A percentile compares a stretch with the other conserved stretches of the same genome.
phyloP scores from a whole-genome alignment of 2,888 invertebrate species.

The Cyclophora punctaria region DNA sequence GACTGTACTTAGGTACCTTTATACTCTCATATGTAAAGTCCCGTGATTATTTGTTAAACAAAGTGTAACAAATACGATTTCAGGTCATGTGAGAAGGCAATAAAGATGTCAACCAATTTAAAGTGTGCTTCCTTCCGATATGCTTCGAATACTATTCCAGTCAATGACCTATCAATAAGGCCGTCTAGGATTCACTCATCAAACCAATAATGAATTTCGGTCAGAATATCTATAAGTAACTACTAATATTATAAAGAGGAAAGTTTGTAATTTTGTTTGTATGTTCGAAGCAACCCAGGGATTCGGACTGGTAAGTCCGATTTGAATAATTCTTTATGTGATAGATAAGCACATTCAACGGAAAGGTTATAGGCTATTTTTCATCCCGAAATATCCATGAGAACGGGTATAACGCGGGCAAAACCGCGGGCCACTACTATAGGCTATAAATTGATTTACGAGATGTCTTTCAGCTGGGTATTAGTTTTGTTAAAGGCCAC shows the following conservation, averaged over 20 bases:
- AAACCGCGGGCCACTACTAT: background rate
- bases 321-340: too few relatives aligned
- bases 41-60: background rate
- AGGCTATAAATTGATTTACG: constrained; percentile 33
- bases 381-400: too few relatives aligned
- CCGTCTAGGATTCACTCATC: constrained; percentile 19
- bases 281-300: too few relatives aligned
- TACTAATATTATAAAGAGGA: too few relatives aligned
- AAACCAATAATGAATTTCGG: constrained; percentile 24
- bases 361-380: too few relatives aligned
- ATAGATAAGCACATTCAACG: too few relatives aligned
- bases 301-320: too few relatives aligned
- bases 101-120: constrained; percentile 33
- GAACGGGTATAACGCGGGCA: too few relatives aligned
- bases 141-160: constrained; percentile 35
- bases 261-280: too few relatives aligned
- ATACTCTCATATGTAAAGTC: too few relatives aligned
- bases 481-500: constrained; percentile 6
- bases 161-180: constrained; percentile 37
- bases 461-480: constrained; percentile 19
- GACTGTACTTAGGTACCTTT: too few relatives aligned
- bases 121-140: constrained; percentile 38
- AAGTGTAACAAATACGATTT: constrained; percentile 3
- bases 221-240: constrained; percentile 9
- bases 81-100: constrained; percentile 18